Evolutionary conservation across 2,797 vertebrate genomes (phyloP).

Genomic region (Notolabrus celidotus): DNA sequence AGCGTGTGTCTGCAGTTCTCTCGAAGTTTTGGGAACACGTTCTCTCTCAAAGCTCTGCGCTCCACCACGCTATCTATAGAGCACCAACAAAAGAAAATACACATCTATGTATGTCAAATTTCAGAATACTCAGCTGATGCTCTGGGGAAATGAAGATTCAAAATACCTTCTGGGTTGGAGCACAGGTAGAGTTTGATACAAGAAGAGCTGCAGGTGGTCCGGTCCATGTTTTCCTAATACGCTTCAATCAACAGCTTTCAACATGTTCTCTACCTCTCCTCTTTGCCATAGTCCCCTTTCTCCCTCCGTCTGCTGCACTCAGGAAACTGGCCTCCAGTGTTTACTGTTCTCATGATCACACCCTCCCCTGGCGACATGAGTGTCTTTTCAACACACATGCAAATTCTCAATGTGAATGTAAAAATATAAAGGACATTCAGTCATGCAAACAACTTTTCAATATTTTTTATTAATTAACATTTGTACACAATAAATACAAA

Average conservation of each 20-base stretch:
- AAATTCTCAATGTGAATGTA: background rate
- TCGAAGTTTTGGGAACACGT: slow-evolving; percentile 81
- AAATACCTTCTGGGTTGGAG: slow-evolving; percentile 84
- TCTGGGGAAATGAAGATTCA: background rate
- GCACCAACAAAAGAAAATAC: background rate
- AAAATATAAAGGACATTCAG: background rate
- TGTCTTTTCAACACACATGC: slow-evolving; percentile 12
- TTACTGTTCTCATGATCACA: slow-evolving; percentile 60
- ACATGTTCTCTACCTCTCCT: no score
- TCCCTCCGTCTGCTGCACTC: slow-evolving; percentile 35
- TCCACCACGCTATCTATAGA: slow-evolving; percentile 79
- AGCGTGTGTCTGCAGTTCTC: slow-evolving; percentile 78
- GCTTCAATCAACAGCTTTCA: background rate
- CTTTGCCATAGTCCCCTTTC: slow-evolving; percentile 27
- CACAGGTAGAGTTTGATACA: slow-evolving; percentile 86
- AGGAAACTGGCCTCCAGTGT: slow-evolving; percentile 64
- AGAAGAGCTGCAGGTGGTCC: slow-evolving; percentile 43
- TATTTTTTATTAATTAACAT: slow-evolving; percentile 98
- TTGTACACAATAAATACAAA: slow-evolving; percentile 99
- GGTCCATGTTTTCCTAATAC: slow-evolving; percentile 34
- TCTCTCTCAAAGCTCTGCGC: slow-evolving; percentile 80
- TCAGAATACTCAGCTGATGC: background rate
- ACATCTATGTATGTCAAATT: background rate
- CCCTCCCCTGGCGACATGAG: slow-evolving; percentile 49
- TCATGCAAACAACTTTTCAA: slow-evolving; percentile 54